Conservation (phyloP, 2,888 invertebrate species). For the Oxyteleia sp. region DNA sequence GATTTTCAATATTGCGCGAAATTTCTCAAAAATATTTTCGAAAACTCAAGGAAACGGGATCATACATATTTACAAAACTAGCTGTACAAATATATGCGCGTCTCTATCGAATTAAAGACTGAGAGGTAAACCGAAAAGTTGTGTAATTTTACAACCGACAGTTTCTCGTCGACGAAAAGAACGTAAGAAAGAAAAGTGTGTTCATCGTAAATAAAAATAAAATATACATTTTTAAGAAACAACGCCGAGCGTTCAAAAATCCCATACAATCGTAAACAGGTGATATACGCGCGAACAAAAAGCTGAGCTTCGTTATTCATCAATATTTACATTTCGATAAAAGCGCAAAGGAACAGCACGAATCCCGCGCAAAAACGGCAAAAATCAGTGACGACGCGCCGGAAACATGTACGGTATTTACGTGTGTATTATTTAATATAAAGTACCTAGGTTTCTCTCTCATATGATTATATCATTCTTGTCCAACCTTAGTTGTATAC, state of each 20-base stretch:
- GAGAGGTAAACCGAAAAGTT: no score
- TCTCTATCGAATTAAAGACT: neutral
- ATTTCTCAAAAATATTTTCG: slow-evolving; percentile 27
- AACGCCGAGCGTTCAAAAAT: no score
- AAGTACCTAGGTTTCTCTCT: slow-evolving; percentile 84
- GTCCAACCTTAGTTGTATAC: slow-evolving; percentile 87
- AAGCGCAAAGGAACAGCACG: neutral
- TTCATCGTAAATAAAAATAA: no score
- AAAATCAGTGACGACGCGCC: slow-evolving; percentile 86
- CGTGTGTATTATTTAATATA: slow-evolving; percentile 86
- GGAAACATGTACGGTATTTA: slow-evolving; percentile 85
- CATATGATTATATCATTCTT: slow-evolving; percentile 87
- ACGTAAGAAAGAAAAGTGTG: no score
- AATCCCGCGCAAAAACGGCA: slow-evolving; percentile 82
- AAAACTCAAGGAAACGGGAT: neutral
- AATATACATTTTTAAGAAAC: no score
- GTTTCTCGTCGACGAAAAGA: no score
- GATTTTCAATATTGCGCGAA: neutral
- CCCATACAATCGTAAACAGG: neutral
- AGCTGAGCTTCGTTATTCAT: slow-evolving; percentile 30
- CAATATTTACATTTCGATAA: slow-evolving; percentile 43
- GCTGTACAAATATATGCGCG: slow-evolving; percentile 33
- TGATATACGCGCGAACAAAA: slow-evolving; percentile 5
- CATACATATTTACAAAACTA: slow-evolving; percentile 36
- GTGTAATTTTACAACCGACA: neutral